Evolutionary conservation across 2,113 vertebrate genomes (phyloP), one percentile per base, ranked within the genome.

Genomic region (Lepidothrix coronata): DNA sequence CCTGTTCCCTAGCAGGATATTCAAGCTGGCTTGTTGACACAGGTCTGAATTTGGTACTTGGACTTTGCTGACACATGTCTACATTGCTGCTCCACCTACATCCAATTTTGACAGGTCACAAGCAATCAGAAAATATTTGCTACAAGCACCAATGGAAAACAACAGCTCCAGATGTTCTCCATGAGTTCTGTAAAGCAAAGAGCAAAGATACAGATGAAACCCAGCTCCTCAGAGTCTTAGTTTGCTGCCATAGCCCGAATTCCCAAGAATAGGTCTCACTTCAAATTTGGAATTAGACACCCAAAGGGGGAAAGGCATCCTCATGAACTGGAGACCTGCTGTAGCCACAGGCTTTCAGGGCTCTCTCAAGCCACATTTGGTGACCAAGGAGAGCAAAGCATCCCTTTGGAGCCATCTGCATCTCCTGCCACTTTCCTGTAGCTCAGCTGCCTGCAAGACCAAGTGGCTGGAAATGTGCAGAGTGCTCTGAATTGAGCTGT

Each of bases 401-500:
- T 73, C 79, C 62, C 55, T 72, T 52, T 3, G 2, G 58, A 93
- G 43, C 30, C 51, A 48, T 19, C 75, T 5, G 25, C 82, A 71
- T 91, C 97, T 97, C 91, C 87, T 92, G 95, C 85, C 78, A 57
- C 91, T 95, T 96, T 51, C 90, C 91, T 92, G 84, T 62, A 55
- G 89, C 95, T 96, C 93, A 58, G 84, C 83, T 4, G 54, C 89
- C 95, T 85, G 84, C 72, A 93, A 91, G 95, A 96, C 93, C 82
- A 82, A 88, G 95, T 41, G 93, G 85, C 87, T 97, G 92, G 88
- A 89, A 98, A 97, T 75, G 96, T 43, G 75, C 73, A 3, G 88
- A 91, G 75, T 85, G 89, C 92, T 94, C 91, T 78, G 96, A 97
- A 97, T 97, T 93, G 97, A 97, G 97, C 95, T 96, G 96, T 96